Conservation (phyloP, 2,113 vertebrate genomes). For the Illadopsis cleaveri region DNA sequence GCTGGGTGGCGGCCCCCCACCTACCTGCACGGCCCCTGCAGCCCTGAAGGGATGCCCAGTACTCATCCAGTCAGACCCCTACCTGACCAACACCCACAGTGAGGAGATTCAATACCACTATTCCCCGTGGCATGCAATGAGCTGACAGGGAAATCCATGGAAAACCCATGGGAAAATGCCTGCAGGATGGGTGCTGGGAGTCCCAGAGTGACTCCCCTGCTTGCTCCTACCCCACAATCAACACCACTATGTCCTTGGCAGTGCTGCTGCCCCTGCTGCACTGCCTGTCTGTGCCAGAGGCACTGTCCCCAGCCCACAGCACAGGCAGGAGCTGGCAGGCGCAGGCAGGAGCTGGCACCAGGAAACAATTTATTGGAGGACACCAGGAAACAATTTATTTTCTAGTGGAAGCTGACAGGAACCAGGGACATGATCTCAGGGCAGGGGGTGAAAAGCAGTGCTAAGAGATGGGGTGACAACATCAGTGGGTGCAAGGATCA, state of each 20-base stretch:
- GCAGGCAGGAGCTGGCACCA: neutral
- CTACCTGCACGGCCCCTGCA: accelerated
- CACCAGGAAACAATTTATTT: neutral
- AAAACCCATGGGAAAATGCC: neutral
- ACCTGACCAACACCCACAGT: neutral
- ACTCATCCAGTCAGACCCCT: neutral
- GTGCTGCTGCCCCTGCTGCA: neutral
- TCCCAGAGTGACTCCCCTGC: neutral
- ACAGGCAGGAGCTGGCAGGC: neutral
- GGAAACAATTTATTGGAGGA: neutral
- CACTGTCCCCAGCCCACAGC: neutral
- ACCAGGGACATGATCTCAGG: neutral
- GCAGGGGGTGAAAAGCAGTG: neutral
- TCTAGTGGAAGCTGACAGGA: neutral
- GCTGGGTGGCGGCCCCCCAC: neutral
- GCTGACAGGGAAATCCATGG: neutral
- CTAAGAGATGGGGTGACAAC: neutral
- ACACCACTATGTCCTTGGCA: neutral
- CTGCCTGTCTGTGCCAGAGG: neutral
- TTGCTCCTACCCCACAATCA: accelerated
- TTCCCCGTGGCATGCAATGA: accelerated
- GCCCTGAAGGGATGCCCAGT: accelerated
- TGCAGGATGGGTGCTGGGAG: neutral
- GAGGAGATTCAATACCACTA: neutral
- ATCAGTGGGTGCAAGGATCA: neutral